Evolutionary conservation across 2,797 vertebrate genomes (phyloP).

Genomic region (Lophius americanus): DNA sequence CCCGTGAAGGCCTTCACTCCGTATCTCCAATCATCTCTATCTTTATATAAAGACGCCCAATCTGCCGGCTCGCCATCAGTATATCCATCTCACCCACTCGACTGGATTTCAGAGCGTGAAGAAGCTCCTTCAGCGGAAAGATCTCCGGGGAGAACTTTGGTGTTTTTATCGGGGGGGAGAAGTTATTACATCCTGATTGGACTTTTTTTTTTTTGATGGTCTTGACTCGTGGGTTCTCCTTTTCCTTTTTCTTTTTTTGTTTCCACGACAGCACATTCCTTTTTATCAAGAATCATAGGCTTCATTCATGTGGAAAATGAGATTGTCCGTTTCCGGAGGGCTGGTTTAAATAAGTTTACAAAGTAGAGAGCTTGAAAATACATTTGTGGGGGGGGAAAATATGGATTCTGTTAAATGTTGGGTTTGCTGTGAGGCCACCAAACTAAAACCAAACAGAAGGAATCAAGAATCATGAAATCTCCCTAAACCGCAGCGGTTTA

Average conservation of each 20-base stretch:
- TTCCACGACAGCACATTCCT: not conserved
- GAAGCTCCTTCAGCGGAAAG: not conserved
- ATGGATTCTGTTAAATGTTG: not conserved
- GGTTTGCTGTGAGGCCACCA: not conserved
- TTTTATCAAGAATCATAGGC: constrained; percentile 2
- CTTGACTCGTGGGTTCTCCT: not conserved
- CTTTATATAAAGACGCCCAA: constrained; percentile 37
- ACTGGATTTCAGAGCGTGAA: constrained; percentile 36
- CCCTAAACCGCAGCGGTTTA: no score
- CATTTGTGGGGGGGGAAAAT: not conserved
- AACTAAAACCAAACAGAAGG: no score
- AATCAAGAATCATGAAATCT: no score
- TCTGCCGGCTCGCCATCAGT: constrained; percentile 26
- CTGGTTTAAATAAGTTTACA: constrained; percentile 16
- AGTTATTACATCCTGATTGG: constrained; percentile 26
- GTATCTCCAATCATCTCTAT: constrained; percentile 53
- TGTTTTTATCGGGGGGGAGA: constrained; percentile 14
- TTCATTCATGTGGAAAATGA: constrained; percentile 19
- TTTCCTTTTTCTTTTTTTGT: not conserved
- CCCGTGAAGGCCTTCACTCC: constrained; percentile 21
- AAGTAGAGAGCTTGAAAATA: not conserved
- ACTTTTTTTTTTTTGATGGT: constrained; percentile 21
- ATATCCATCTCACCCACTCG: constrained; percentile 34
- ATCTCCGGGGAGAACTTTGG: constrained; percentile 24
- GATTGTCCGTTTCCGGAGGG: constrained; percentile 4